Evolutionary conservation across 1,140 invertebrate species (phyloP).

Genomic region (Drosophila lacteicornis): DNA sequence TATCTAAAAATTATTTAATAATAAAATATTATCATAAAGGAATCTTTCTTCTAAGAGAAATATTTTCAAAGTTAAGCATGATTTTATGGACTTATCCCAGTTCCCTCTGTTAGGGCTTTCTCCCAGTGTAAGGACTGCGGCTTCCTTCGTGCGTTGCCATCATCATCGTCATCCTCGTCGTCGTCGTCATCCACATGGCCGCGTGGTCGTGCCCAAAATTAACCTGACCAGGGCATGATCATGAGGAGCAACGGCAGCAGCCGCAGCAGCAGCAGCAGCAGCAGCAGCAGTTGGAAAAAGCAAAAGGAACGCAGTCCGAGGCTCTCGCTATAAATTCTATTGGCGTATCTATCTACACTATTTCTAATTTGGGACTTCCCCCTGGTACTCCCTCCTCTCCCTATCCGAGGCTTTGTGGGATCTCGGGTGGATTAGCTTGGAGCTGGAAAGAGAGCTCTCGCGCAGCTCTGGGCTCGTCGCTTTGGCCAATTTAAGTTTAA

Average conservation of each 20-base stretch:
- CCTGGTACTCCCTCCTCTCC: not conserved
- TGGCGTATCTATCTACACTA: constrained; percentile 83
- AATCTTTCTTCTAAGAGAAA: too few species aligned
- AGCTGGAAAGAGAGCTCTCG: not conserved
- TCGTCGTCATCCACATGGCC: constrained; percentile 38
- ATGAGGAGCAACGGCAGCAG: constrained; percentile 53
- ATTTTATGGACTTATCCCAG: too few species aligned
- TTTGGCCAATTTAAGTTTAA: constrained; percentile 83
- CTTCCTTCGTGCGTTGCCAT: constrained; percentile 76
- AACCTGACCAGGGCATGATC: constrained; percentile 77
- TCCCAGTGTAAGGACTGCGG: not conserved
- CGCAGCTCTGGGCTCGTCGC: constrained; percentile 44
- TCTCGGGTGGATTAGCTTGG: constrained; percentile 32
- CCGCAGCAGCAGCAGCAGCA: constrained; percentile 16
- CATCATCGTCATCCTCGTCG: constrained; percentile 65
- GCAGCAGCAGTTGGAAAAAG: constrained; percentile 16
- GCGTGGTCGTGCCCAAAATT: constrained; percentile 77
- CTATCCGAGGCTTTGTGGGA: constrained; percentile 3
- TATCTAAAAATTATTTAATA: too few species aligned
- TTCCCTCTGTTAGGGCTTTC: not conserved
- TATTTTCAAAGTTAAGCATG: not conserved
- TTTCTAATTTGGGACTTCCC: constrained; percentile 73
- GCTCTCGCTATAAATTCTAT: constrained; percentile 78
- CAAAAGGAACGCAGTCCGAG: constrained; percentile 59
- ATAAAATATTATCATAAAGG: too few species aligned